Conservation (phyloP, 2,888 invertebrate species). For the Bellardia bayeri region DNA sequence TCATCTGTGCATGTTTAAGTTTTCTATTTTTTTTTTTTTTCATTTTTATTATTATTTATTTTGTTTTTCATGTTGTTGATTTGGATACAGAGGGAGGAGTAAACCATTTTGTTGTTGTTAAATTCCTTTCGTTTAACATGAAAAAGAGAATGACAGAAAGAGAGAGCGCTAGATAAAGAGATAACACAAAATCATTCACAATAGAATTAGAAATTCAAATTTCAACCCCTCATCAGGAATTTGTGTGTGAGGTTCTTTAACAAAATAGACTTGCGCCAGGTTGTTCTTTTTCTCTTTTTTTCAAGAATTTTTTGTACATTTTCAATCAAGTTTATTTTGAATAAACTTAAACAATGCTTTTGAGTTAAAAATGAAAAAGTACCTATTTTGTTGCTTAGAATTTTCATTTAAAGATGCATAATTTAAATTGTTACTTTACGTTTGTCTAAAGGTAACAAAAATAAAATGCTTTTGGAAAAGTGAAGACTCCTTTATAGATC, state of each 20-base stretch:
- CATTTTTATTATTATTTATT: conserved; percentile 16
- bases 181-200: conserved; percentile 47
- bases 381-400: conserved; percentile 15
- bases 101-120: conserved; percentile 42
- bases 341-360: conserved; percentile 51
- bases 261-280: conserved; percentile 49
- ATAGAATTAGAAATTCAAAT: conserved; percentile 38
- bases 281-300: neutral
- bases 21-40: conserved; percentile 17
- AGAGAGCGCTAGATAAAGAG: conserved; percentile 22
- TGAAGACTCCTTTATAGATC: neutral
- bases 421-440: neutral
- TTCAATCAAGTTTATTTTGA: conserved; percentile 16
- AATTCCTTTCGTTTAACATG: conserved; percentile 27
- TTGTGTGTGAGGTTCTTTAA: neutral
- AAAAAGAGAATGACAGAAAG: conserved; percentile 43
- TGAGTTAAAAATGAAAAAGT: conserved; percentile 24
- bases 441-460: neutral
- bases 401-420: conserved; percentile 2
- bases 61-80: conserved; percentile 15
- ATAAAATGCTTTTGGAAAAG: neutral
- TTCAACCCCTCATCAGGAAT: conserved; percentile 33
- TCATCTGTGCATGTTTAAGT: conserved; percentile 32
- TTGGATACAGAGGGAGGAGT: conserved; percentile 56
- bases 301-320: neutral